phyloP scores from a whole-genome alignment of 2,113 vertebrate genomes.

The Tricholaema leucomelas region DNA sequence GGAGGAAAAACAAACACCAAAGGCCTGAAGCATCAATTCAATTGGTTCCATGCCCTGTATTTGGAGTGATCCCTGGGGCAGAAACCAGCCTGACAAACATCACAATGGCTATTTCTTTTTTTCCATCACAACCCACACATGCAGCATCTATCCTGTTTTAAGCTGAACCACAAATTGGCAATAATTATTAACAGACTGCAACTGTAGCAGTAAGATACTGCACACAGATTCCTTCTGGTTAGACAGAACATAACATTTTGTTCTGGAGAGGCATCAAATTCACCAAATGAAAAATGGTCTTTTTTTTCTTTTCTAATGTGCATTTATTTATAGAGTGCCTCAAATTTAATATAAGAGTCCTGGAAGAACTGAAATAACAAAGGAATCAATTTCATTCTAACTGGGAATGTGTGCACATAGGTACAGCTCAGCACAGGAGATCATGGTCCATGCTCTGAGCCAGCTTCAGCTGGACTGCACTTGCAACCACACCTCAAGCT shows the following conservation, averaged over 20 bases:
- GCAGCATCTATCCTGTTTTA: conserved; percentile 42
- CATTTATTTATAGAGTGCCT: background rate
- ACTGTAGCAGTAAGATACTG: background rate
- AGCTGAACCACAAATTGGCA: conserved; percentile 48
- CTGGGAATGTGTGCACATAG: background rate
- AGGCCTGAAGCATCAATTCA: background rate
- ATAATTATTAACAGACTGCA: conserved; percentile 57
- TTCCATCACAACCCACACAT: conserved; percentile 36
- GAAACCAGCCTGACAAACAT: conserved; percentile 10
- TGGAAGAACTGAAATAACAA: background rate
- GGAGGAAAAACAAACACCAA: conserved; percentile 39
- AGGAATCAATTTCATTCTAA: background rate
- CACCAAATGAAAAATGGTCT: background rate
- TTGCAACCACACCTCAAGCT: background rate
- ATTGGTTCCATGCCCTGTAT: background rate
- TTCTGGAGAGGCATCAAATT: conserved; percentile 6
- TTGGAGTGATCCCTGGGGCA: conserved; percentile 26
- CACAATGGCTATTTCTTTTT: conserved; percentile 63
- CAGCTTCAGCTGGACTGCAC: background rate
- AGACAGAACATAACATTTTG: conserved; percentile 28
- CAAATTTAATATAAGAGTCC: background rate
- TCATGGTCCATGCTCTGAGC: background rate
- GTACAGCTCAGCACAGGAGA: background rate
- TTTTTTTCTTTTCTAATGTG: background rate
- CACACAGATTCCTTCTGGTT: background rate